Evolutionary conservation across 2,113 vertebrate species (phyloP).

Genomic region (Mirza zaza): DNA sequence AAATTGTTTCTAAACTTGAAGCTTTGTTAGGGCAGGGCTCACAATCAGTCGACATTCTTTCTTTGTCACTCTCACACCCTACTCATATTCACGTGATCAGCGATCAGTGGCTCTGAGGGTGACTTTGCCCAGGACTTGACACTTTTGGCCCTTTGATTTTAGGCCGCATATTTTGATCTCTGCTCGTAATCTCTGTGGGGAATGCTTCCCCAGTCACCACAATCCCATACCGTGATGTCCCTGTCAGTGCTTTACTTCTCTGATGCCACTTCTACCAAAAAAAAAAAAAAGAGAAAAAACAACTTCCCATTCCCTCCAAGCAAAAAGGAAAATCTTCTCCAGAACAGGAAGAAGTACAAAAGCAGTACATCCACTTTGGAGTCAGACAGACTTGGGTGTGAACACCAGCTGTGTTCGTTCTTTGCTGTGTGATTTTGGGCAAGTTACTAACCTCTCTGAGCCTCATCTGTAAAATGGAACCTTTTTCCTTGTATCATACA

Average conservation of each 20-base stretch:
- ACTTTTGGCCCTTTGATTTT: not conserved
- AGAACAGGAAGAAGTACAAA: not conserved
- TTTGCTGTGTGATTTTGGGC: not conserved
- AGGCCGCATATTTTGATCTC: not conserved
- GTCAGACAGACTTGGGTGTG: slow-evolving; percentile 6
- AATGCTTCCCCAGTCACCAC: not conserved
- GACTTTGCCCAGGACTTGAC: not conserved
- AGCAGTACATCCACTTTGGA: not conserved
- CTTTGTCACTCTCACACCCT: not conserved
- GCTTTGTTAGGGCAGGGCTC: not conserved
- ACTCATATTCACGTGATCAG: not conserved
- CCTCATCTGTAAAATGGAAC: not conserved
- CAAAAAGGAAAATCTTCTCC: not conserved
- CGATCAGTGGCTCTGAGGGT: not conserved
- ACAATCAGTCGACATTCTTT: not conserved
- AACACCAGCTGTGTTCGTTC: not conserved
- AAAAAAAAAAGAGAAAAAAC: not conserved
- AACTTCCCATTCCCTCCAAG: not conserved
- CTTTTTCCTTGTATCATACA: not conserved
- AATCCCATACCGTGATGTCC: not conserved
- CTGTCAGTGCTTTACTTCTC: not conserved
- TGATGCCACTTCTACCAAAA: not conserved
- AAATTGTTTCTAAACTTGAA: slow-evolving; percentile 3
- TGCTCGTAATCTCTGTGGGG: not conserved
- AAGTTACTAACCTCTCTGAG: slow-evolving; percentile 36